Evolutionary conservation across 1,140 invertebrate species (phyloP), one percentile per base, ranked within the genome.

Genomic region (Heliconius hewitsoni): DNA sequence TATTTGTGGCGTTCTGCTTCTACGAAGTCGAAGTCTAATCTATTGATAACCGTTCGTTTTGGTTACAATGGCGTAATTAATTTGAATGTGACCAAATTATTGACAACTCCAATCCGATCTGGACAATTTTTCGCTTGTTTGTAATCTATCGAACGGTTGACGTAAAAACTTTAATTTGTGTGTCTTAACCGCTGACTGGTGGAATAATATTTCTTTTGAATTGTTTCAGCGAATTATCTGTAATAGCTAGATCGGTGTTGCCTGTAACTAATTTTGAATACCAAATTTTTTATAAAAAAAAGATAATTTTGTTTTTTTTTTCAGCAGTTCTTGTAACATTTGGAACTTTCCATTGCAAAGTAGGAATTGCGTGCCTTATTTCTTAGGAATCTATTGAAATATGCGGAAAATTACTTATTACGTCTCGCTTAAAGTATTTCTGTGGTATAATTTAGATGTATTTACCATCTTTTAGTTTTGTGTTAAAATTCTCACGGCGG

Each of bases 1-100:
- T 93, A 88, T 93, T 91, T 93, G 86, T 85, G 77, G 83, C 83
- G 82, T 90, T 86, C 84, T 81, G 83, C 82, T 89, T 91, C 88
- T 75, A 86, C 85, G 90, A 91, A 92, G 89, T 91, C 60, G 3
- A 66, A 66, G 84, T 87, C 84, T 88, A 90, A 90, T 89, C 85
- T 85, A 88, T 89, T 89, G 91, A 92, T 91, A 92, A 90, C 84
- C 82, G 83, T 85, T 82, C 60, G n/a, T 66, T 66, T 66, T 27
- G 42, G 60, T 5, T 78, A 71, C 60, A 83, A 83, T 91, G 85
- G 84, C 82, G 89, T 88, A 90, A 83, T 88, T 76, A 76, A 82
- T 83, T 84, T 55, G 71, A 80, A 76, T 84, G 82, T 85, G 84
- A 76, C 76, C 81, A 84, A 81, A 84, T 81, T 77, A 78, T 81